Base-by-base conservation (phyloP, 2,888 invertebrate species). In the Dioctria linearis region DNA sequence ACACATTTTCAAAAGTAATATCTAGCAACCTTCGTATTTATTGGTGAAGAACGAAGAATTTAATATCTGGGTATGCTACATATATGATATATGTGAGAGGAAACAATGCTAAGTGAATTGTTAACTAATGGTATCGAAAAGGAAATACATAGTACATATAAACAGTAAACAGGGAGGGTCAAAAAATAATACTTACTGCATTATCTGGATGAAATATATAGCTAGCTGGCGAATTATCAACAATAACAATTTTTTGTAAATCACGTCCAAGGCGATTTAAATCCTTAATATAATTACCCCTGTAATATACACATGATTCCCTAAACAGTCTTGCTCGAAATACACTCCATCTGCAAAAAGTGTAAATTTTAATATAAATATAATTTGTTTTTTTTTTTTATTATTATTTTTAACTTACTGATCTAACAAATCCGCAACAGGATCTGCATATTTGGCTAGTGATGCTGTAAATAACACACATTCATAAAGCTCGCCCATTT, bases 191-290 rank as follows among this genome's bases (percentile, higher is more conserved):
- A 93, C 96, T 94, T 90, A 99, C 98, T 90, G 99, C 99, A 91
- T 99, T 99, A 90, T 99, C 98, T 88, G 99, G 99, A 93, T 99
- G 99, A 95, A 99, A 99, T 92, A 99, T 98, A 90, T 99, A 99
- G 84, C 98, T 98, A 87, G 98, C 98, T 86, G 99, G 99, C 87
- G 99, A 99, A 91, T 99, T 99, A 92, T 99, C 99, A 85, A 99
- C 96, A 87, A 99, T 99, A 87, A 99, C 95, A 87, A 98, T 97
- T 90, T 97, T 96, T 86, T 96, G 95, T 88, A 99, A 91, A 90
- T 98, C 98, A 84, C 99, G 93, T 82, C 99, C 99, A 84, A 99
- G 92, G 88, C 97, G 96, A 92, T 98, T 98, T 87, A 99, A 93
- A 92, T 99, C 99, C 92, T 99, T 99, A 86, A 99, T 99, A 91